These are phyloP conservation scores for Periphyllus acericola DNA, from an alignment of 2,888 invertebrate genomes.

Conservation along the genomic window DNA sequence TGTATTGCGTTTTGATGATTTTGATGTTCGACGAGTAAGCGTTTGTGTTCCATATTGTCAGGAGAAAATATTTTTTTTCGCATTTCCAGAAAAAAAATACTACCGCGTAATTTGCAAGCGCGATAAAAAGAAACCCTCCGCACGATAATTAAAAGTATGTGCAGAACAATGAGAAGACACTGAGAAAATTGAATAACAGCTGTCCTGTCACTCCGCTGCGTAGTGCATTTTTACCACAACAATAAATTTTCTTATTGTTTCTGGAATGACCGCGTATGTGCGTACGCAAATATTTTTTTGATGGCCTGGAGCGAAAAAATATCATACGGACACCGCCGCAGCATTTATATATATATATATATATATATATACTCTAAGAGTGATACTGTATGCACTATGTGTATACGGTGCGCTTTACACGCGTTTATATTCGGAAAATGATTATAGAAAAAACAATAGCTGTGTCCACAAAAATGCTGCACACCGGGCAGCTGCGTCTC, in stretches of 20 bases:
- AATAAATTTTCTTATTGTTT: background rate
- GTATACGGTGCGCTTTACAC: background rate
- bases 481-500: background rate
- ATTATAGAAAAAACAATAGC: constrained; percentile 19
- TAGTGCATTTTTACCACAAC: background rate
- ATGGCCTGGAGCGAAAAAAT: background rate
- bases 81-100: background rate
- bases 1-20: background rate
- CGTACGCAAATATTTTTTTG: too few species aligned
- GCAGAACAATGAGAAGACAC: background rate
- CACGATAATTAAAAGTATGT: background rate
- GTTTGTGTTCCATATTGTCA: background rate
- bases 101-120: background rate
- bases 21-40: background rate
- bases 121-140: background rate
- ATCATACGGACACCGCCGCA: too few species aligned
- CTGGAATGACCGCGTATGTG: background rate
- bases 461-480: background rate
- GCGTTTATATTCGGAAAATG: background rate
- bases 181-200: too few species aligned
- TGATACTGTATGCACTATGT: too few species aligned
- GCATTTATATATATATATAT: too few species aligned
- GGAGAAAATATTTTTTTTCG: background rate
- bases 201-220: background rate
- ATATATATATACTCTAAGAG: too few species aligned